Evolutionary conservation across 1,140 invertebrate genomes (phyloP), one percentile per base, ranked within the genome.

Genomic region (Ceratina japonica): DNA sequence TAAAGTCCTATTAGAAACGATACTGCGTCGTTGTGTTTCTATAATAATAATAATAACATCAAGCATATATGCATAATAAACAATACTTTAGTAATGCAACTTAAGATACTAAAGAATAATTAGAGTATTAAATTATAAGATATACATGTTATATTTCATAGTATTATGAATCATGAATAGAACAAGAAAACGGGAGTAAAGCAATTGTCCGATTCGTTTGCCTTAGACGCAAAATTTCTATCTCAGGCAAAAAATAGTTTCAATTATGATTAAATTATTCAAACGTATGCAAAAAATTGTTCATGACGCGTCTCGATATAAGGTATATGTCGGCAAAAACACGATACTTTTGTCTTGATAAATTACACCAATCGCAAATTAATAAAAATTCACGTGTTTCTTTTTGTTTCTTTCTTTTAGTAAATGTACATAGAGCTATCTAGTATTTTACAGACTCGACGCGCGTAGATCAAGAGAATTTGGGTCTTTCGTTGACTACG

Each of bases 71-170:
- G 37, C 37, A 44, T 72, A 79, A 63, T 62, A 79, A 85, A 82
- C 70, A 79, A 81, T 84, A 83, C 62, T 69, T 75, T 71, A 79
- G 76, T 86, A 84, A 83, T 83, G 52, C 68, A 86, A 87, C 75
- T 81, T 81, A 81, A 76, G 79, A 79, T 80, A 52, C 76, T 87
- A 75, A 84, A 84, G 71, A 71, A 77, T 81, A 85, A 78, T 73
- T 86, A 77, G 74, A 88, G 85, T 88, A 89, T 90, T 90, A 84
- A 89, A 89, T 89, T 86, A 89, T 89, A 88, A 86, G 84, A 86
- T 87, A 87, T 87, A 88, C 79, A 87, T 78, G 65, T 86, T 86
- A 44, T 44, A 44, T 44, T 44, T 10, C 37, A 44, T 44, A 88
- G 84, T 86, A 88, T 86, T 85, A 80, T 63, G 86, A 86, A 87